Evolutionary conservation across 1,140 invertebrate species (phyloP).

Genomic region (Psilanteris sp.): DNA sequence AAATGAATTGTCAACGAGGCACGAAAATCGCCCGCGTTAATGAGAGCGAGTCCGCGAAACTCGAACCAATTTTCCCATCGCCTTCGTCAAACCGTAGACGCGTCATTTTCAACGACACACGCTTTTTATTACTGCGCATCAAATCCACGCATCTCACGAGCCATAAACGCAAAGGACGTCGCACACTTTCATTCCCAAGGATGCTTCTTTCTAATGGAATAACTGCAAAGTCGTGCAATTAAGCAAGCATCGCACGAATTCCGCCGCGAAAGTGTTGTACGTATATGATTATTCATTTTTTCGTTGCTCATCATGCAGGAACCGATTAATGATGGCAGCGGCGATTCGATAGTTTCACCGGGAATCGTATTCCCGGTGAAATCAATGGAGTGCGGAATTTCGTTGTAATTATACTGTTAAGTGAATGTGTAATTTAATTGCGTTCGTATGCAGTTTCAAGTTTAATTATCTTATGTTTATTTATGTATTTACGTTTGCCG

Average conservation of each 20-base stretch:
- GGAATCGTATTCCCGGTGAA: constrained; percentile 2
- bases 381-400: neutral
- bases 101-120: constrained; percentile 13
- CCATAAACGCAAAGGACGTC: constrained; percentile 26
- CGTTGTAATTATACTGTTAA: no score
- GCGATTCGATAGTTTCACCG: constrained; percentile 18
- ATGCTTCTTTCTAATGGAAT: constrained; percentile 32
- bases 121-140: constrained; percentile 25
- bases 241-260: constrained; percentile 25
- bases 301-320: constrained; percentile 12
- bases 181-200: constrained; percentile 44
- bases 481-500: no score
- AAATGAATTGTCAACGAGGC: constrained; percentile 10
- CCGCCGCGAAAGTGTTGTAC: constrained; percentile 20
- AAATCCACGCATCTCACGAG: constrained; percentile 17
- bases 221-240: constrained; percentile 27
- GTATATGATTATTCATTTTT: constrained; percentile 34
- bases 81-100: no score
- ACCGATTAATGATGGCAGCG: constrained; percentile 21
- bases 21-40: no score
- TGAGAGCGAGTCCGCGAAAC: no score
- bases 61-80: no score
- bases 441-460: no score
- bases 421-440: no score
- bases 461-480: no score